These are phyloP conservation scores for Scotopteryx bipunctaria DNA, from an alignment of 2,888 invertebrate species.

Conservation along the genomic window DNA sequence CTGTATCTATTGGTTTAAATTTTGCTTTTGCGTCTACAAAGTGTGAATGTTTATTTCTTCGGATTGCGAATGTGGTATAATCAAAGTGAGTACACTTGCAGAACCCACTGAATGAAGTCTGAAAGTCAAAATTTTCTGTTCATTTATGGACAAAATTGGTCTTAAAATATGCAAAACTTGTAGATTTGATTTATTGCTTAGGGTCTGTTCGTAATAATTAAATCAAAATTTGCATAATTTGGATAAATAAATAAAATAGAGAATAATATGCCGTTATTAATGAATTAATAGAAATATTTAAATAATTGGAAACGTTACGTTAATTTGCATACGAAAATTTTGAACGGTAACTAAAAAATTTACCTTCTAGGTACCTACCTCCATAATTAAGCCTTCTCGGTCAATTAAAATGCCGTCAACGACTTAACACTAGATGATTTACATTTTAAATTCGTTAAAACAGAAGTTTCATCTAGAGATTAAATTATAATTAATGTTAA, in stretches of 20 bases:
- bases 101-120: neutral
- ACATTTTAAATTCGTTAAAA: neutral
- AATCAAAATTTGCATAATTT: neutral
- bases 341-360: neutral
- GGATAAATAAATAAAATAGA: too few species aligned
- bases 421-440: slow-evolving; percentile 8
- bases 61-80: neutral
- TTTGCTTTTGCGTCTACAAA: neutral
- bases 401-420: slow-evolving; percentile 7
- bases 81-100: neutral
- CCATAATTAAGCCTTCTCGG: slow-evolving; percentile 4
- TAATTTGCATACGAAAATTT: slow-evolving; percentile 14
- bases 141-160: too few species aligned
- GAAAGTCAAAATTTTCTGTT: too few species aligned
- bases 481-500: neutral
- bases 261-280: neutral
- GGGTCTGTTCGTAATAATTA: neutral
- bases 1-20: slow-evolving; percentile 14
- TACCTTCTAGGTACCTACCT: slow-evolving; percentile 3
- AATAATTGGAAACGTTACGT: slow-evolving; percentile 11
- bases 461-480: neutral
- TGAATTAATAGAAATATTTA: slow-evolving; percentile 1
- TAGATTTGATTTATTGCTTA: too few species aligned
- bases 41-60: slow-evolving; percentile 5
- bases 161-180: too few species aligned